Conservation (phyloP, 2,113 vertebrate species). For the Sigmodon hispidus region DNA sequence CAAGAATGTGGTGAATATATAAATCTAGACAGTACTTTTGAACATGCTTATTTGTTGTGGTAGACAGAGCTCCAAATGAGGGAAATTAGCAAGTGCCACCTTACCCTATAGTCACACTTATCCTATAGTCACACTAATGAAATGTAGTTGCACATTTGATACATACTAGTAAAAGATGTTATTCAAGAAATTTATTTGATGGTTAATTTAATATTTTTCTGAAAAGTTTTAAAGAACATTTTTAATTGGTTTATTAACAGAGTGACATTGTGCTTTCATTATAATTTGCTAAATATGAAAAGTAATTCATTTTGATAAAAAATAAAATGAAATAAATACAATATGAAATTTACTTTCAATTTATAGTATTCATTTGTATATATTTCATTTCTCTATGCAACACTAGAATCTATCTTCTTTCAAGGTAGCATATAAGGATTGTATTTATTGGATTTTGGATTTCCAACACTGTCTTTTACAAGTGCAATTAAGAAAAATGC, state of each 20-base stretch:
- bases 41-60: not conserved
- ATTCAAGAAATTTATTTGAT: constrained; percentile 4
- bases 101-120: not conserved
- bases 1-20: not conserved
- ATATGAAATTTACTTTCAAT: not conserved
- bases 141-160: not conserved
- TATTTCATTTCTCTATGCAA: not conserved
- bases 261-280: not conserved
- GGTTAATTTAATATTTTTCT: not conserved
- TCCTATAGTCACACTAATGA: not conserved
- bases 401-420: not conserved
- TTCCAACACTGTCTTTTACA: constrained; percentile 9
- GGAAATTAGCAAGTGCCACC: not conserved
- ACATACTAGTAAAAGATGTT: not conserved
- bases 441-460: not conserved
- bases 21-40: not conserved
- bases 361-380: not conserved
- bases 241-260: not conserved
- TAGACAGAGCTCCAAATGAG: not conserved
- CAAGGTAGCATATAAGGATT: not conserved
- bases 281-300: constrained; percentile 33
- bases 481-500: not conserved
- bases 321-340: constrained; percentile 2
- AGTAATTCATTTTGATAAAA: not conserved
- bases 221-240: not conserved